Evolutionary conservation across 2,888 invertebrate species (phyloP).

Genomic region (Rotaria magnacalcarata): DNA sequence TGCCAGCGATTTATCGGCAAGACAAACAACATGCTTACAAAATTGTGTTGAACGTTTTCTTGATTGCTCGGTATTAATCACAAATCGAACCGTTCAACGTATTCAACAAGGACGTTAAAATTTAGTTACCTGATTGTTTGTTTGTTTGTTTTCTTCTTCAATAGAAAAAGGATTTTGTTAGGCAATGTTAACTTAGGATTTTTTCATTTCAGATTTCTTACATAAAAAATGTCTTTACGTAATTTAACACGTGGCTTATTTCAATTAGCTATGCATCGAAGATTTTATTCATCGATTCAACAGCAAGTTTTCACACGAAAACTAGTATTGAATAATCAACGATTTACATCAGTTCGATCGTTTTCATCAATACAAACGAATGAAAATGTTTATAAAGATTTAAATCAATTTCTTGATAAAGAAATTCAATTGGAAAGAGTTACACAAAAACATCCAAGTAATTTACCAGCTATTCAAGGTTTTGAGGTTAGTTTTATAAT

Average conservation of each 20-base stretch:
- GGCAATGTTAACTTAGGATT: neutral
- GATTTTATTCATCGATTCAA: neutral
- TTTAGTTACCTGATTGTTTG: neutral
- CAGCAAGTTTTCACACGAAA: neutral
- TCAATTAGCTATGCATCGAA: neutral
- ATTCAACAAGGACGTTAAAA: conserved; percentile 9
- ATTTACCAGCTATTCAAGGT: conserved; percentile 74
- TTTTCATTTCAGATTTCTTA: neutral
- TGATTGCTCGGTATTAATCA: neutral
- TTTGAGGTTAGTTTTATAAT: conserved; percentile 66
- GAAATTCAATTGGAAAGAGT: conserved; percentile 87
- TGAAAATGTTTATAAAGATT: conserved; percentile 53
- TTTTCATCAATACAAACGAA: neutral
- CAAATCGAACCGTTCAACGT: conserved; percentile 16
- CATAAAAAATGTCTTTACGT: neutral
- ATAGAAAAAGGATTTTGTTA: neutral
- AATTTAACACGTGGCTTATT: conserved; percentile 15
- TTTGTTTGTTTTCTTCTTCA: neutral
- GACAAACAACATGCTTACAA: conserved; percentile 12
- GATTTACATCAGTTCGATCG: neutral
- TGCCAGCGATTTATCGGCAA: neutral
- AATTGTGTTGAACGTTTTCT: conserved; percentile 33
- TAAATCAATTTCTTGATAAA: conserved; percentile 83
- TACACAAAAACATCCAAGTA: conserved; percentile 66
- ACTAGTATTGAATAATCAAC: neutral